Conservation (phyloP, 2,113 vertebrate genomes). For the Vombatus ursinus region DNA sequence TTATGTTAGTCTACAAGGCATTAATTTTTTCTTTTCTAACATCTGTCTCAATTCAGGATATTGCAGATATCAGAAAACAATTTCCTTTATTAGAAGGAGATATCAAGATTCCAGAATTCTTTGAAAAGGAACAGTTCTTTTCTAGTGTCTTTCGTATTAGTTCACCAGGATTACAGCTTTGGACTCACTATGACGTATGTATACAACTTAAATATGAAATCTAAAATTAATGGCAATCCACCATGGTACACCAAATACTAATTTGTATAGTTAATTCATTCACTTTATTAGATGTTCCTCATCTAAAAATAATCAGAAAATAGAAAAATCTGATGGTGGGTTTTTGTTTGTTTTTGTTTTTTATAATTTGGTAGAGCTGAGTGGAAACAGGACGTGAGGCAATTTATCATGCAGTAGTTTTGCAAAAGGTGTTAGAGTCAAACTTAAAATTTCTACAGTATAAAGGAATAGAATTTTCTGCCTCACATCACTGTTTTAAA, state of each 20-base stretch:
- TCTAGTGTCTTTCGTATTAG: slow-evolving; percentile 98
- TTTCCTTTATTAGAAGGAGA: slow-evolving; percentile 93
- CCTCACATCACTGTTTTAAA: slow-evolving; percentile 30
- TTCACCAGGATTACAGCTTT: slow-evolving; percentile 94
- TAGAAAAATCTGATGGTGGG: neutral
- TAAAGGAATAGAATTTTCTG: slow-evolving; percentile 12
- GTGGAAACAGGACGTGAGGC: slow-evolving; percentile 23
- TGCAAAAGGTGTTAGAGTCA: neutral
- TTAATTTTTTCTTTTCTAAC: slow-evolving; percentile 9
- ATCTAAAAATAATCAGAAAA: neutral
- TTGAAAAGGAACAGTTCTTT: slow-evolving; percentile 93
- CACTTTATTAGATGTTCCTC: neutral
- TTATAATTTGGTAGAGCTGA: neutral
- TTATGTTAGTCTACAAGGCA: slow-evolving; percentile 16
- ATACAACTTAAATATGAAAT: slow-evolving; percentile 27
- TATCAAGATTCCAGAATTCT: slow-evolving; percentile 91
- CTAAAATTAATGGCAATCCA: neutral
- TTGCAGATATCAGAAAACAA: slow-evolving; percentile 94
- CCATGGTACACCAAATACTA: neutral
- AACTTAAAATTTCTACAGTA: slow-evolving; percentile 9
- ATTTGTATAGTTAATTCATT: slow-evolving; percentile 25
- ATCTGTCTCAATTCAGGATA: slow-evolving; percentile 86
- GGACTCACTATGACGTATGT: slow-evolving; percentile 98
- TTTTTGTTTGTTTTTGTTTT: neutral
- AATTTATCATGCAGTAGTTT: slow-evolving; percentile 22